phyloP scores from a whole-genome alignment of 2,113 vertebrate genomes.

The Chaetodon trifascialis region DNA sequence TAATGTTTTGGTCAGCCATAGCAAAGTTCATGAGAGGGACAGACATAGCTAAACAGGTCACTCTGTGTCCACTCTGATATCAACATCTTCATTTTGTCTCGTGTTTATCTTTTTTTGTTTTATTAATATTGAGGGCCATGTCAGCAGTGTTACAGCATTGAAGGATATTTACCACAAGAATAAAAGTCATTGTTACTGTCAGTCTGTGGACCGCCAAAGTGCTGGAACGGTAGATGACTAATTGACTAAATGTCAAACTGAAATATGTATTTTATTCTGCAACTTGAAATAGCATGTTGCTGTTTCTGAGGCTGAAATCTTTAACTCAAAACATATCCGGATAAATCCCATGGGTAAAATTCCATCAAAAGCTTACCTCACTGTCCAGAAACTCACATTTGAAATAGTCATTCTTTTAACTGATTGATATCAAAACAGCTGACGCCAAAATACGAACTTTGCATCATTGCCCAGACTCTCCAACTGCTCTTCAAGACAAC shows the following conservation, averaged over 20 bases:
- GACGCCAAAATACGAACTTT: slow-evolving; percentile 64
- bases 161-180: neutral
- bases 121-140: neutral
- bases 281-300: neutral
- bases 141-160: no score
- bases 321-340: neutral
- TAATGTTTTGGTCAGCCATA: no score
- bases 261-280: neutral
- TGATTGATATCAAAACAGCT: slow-evolving; percentile 57
- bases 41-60: neutral
- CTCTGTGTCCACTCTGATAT: no score
- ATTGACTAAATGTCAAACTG: neutral
- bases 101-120: neutral
- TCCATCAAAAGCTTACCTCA: neutral
- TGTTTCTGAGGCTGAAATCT: neutral
- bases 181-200: neutral
- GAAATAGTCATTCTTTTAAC: slow-evolving; percentile 29
- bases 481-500: slow-evolving; percentile 76
- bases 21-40: neutral
- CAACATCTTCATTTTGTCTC: neutral
- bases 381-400: slow-evolving; percentile 35
- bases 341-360: neutral
- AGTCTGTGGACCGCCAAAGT: neutral
- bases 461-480: slow-evolving; percentile 62
- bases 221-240: neutral